Evolutionary conservation across 2,888 invertebrate species (phyloP).

Genomic region (Diaperis boleti): DNA sequence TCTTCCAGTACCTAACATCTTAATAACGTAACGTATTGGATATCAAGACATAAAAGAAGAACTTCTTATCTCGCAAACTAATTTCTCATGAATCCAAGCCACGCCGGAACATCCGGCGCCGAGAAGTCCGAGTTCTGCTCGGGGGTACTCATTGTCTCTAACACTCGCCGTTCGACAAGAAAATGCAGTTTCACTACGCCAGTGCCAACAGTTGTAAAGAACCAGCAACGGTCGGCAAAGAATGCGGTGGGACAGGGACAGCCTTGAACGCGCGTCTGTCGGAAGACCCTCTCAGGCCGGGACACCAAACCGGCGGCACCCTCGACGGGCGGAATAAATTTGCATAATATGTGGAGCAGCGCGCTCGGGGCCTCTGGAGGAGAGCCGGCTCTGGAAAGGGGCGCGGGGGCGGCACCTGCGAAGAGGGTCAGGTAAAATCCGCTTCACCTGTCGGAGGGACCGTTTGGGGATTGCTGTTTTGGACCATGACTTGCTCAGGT

Average conservation of each 20-base stretch:
- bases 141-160: no score
- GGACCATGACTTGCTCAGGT: constrained; percentile 37
- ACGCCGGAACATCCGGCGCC: background rate
- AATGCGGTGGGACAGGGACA: constrained; percentile 38
- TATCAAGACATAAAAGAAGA: no score
- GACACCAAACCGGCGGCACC: constrained; percentile 30
- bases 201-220: constrained; percentile 23
- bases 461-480: constrained; percentile 24
- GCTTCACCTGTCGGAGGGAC: constrained; percentile 10
- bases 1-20: no score
- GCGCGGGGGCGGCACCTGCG: background rate
- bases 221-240: constrained; percentile 39
- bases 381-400: no score
- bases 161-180: constrained; percentile 9
- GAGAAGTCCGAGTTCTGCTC: no score
- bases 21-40: no score
- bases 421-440: background rate
- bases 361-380: background rate
- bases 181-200: constrained; percentile 21
- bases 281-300: constrained; percentile 27
- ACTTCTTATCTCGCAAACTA: background rate
- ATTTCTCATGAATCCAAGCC: background rate
- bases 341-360: constrained; percentile 41
- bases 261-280: constrained; percentile 39
- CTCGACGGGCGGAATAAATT: constrained; percentile 37